Conservation (phyloP, 1,140 invertebrate species). For the Scaptodrosophila lebanonensis region DNA sequence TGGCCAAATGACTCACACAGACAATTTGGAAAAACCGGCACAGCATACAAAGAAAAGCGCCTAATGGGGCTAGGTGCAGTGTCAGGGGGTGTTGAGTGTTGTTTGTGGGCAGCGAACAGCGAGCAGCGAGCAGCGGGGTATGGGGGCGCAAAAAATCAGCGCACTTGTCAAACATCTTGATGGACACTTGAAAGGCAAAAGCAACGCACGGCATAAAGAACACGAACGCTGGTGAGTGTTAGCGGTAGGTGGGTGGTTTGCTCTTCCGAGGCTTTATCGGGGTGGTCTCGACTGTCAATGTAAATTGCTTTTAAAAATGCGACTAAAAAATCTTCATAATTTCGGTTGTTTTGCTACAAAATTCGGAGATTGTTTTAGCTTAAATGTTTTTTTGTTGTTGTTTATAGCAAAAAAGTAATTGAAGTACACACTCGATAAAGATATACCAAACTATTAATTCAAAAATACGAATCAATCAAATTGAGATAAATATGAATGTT, state of each 20-base stretch:
- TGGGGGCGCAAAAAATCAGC: constrained; percentile 46
- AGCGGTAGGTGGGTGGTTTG: too few species aligned
- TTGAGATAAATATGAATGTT: too few species aligned
- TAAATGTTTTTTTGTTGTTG: too few species aligned
- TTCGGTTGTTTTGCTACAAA: too few species aligned
- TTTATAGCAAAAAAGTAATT: too few species aligned
- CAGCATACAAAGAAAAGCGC: constrained; percentile 2
- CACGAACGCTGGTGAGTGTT: too few species aligned
- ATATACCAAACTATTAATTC: too few species aligned
- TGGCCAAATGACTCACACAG: constrained; percentile 68
- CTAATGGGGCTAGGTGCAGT: neutral
- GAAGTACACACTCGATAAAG: too few species aligned
- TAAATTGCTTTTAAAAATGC: constrained; percentile 63
- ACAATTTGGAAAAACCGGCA: constrained; percentile 28
- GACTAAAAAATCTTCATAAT: neutral
- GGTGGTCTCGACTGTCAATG: constrained; percentile 28
- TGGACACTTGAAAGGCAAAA: constrained; percentile 66
- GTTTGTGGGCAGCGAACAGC: neutral
- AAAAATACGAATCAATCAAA: too few species aligned
- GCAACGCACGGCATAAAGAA: constrained; percentile 14
- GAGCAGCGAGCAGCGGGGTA: too few species aligned
- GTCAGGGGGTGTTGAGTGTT: neutral
- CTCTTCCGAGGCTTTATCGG: too few species aligned
- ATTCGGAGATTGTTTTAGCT: too few species aligned
- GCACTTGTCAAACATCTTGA: constrained; percentile 70